A percentile compares a stretch with the other conserved stretches of the same genome.
Conservation (phyloP, 2,888 invertebrate species). For the Oligia fasciuncula region DNA sequence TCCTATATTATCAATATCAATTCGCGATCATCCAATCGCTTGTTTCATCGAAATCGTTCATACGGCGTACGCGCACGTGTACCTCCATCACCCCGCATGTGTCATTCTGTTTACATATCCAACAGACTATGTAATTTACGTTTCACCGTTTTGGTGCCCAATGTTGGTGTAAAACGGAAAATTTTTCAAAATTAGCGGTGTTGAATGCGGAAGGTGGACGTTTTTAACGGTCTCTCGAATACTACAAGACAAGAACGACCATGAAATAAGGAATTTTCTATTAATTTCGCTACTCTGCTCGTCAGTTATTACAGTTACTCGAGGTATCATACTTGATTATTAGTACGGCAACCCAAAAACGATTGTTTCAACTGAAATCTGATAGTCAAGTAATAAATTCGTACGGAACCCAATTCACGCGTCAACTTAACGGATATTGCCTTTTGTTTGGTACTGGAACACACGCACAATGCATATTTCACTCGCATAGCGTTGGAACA, state of each 20-base stretch:
- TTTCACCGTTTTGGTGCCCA: conserved; percentile 27
- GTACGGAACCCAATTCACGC: conserved; percentile 48
- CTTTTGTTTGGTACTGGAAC: conserved; percentile 60
- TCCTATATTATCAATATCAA: conserved; percentile 19
- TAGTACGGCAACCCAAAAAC: conserved; percentile 1
- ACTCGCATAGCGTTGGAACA: conserved; percentile 53
- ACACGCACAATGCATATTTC: conserved; percentile 62
- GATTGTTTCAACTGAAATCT: conserved; percentile 32
- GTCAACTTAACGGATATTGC: conserved; percentile 53
- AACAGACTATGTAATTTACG: conserved; percentile 26
- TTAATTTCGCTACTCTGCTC: conserved; percentile 12
- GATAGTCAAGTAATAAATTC: conserved; percentile 42
- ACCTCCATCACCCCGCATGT: conserved; percentile 65
- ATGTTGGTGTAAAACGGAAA: conserved; percentile 41
- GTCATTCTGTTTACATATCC: conserved; percentile 60
- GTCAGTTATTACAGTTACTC: background rate
- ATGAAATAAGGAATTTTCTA: conserved; percentile 48
- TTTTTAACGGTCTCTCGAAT: conserved; percentile 25
- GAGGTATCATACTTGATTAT: background rate
- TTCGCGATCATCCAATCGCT: conserved; percentile 52
- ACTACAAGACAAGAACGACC: background rate
- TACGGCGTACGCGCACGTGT: conserved; percentile 62
- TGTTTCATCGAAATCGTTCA: conserved; percentile 43
- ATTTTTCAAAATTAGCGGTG: conserved; percentile 34
- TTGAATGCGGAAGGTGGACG: conserved; percentile 35